phyloP scores from a whole-genome alignment of 2,113 vertebrate genomes.

The Lethenteron reissneri region DNA sequence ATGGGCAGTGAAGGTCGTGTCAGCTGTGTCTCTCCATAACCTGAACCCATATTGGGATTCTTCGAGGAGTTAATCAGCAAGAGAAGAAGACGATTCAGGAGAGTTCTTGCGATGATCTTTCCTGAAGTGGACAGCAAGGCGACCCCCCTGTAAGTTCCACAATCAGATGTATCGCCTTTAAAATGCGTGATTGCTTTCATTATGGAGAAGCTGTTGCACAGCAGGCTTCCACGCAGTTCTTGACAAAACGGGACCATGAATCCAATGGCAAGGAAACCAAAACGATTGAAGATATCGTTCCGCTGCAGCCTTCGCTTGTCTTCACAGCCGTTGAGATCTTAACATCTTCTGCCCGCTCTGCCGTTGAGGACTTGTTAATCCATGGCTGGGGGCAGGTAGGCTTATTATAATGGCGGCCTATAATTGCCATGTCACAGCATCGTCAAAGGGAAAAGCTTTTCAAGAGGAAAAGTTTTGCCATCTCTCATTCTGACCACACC shows the following conservation, averaged over 20 bases:
- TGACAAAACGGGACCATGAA: background rate
- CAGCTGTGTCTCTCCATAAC: background rate
- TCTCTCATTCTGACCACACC: background rate
- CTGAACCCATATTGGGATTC: background rate
- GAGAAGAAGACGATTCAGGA: background rate
- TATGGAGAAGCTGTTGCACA: constrained; percentile 1
- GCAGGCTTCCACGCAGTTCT: background rate
- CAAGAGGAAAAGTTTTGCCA: too few species aligned
- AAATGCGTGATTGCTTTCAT: background rate
- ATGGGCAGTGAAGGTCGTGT: too few species aligned
- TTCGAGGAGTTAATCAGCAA: background rate
- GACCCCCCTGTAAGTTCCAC: too few species aligned
- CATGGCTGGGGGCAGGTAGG: background rate
- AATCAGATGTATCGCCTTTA: too few species aligned
- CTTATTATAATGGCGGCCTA: constrained; percentile 1
- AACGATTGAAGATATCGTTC: background rate
- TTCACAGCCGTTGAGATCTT: background rate
- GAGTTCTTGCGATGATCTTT: background rate
- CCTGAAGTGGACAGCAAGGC: background rate
- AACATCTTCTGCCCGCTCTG: background rate
- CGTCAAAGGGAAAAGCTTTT: background rate
- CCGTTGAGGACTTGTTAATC: background rate
- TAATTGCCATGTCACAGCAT: background rate
- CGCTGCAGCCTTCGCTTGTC: background rate
- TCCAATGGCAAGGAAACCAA: constrained; percentile 3